Evolutionary conservation across 2,888 invertebrate species (phyloP), one percentile per base, ranked within the genome.

Genomic region (Hipparchia sbordonii): DNA sequence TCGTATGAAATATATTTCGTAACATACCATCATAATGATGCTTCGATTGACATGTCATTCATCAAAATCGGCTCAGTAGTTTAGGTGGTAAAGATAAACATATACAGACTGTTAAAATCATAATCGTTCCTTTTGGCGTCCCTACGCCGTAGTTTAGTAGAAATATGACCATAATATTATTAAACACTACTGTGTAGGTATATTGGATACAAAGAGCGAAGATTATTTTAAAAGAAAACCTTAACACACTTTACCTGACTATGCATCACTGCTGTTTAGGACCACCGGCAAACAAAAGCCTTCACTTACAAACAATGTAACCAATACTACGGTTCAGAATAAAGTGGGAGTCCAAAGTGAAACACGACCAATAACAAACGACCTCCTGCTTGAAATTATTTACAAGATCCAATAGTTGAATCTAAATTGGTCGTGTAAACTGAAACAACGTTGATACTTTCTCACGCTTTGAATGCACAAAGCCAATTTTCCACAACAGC

Each of bases 401-500:
- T 82, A 82, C 80, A 84, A 85, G 84, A 84, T 82, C 79, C 82
- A 73, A 74, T 52, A 80, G 82, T 75, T 82, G 80, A 83, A 85
- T 82, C 83, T 83, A 82, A 81, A 77, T 76, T 85, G 82, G 82
- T 82, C 83, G 82, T 80, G 80, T 83, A 79, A 84, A 82, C 83
- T 77, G 74, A 78, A 78, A 73, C 79, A 86, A 83, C 82, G 81
- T 83, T 83, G 87, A 88, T 87, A 85, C 83, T 89, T 87, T 92
- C 92, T 90, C 91, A 91, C 91, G 91, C 84, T 83, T 82, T 84
- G 83, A 87, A 88, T 87, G 88, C 85, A 88, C 85, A 86, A 87
- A 90, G 85, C 88, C 89, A 92, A 92, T 92, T 91, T 91, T 90
- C 89, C 86, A 85, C 86, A 83, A 85, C 83, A 85, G 84, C 84